These are phyloP conservation scores for Choristoneura fumiferana DNA, from an alignment of 1,140 invertebrate genomes.

Conservation along the genomic window DNA sequence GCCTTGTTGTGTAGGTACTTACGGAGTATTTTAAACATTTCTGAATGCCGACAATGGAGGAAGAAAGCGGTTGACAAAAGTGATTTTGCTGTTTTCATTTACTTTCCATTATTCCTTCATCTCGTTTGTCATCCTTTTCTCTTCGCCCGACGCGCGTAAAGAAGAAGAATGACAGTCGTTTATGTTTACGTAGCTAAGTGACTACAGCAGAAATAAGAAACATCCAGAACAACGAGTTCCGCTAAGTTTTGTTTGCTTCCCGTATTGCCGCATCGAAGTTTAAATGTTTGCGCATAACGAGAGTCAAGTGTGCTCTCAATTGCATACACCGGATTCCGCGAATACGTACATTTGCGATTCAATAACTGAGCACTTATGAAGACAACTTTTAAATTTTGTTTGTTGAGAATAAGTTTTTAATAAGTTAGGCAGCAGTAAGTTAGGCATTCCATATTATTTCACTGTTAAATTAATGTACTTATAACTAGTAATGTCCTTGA, in stretches of 20 bases:
- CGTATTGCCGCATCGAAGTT: constrained; percentile 7
- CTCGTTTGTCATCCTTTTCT: constrained; percentile 72
- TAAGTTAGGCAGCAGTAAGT: too few relatives aligned
- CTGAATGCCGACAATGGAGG: constrained; percentile 37
- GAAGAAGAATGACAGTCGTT: constrained; percentile 66
- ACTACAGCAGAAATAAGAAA: constrained; percentile 31
- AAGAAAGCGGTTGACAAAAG: constrained; percentile 60
- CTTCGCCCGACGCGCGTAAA: constrained; percentile 48
- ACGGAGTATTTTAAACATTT: constrained; percentile 32
- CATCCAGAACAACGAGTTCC: not conserved
- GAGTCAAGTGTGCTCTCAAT: constrained; percentile 2
- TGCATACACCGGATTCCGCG: not conserved
- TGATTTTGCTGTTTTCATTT: constrained; percentile 71
- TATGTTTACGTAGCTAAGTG: constrained; percentile 65
- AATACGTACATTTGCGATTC: not conserved
- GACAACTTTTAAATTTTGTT: too few relatives aligned
- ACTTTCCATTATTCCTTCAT: constrained; percentile 73
- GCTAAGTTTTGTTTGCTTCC: constrained; percentile 4
- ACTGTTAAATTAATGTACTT: too few relatives aligned
- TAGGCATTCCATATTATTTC: too few relatives aligned
- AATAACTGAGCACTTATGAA: not conserved
- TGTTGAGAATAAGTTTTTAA: too few relatives aligned
- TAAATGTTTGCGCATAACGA: constrained; percentile 16
- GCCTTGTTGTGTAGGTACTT: constrained; percentile 27
- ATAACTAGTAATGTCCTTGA: too few relatives aligned